Conservation (phyloP, 2,888 invertebrate genomes). For the Endomychus coccineus region DNA sequence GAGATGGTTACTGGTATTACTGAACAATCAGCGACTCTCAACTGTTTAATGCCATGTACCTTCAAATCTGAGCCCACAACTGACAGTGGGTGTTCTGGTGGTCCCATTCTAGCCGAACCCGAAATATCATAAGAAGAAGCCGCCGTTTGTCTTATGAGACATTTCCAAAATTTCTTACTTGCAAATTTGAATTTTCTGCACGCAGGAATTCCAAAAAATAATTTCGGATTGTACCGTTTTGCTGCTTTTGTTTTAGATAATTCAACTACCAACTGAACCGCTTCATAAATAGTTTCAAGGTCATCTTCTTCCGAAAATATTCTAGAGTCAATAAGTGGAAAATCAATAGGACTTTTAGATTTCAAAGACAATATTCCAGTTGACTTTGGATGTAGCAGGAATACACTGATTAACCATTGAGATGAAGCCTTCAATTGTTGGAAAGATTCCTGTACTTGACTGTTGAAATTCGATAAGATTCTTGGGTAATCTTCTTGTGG, state of each 20-base stretch:
- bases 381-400: constrained; percentile 43
- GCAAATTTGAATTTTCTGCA: constrained; percentile 1
- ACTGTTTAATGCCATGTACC: constrained; percentile 57
- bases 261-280: constrained; percentile 42
- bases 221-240: neutral
- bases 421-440: constrained; percentile 5
- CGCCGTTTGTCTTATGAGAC: constrained; percentile 37
- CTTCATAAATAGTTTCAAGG: constrained; percentile 46
- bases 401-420: constrained; percentile 23
- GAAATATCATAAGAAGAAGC: constrained; percentile 31
- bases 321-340: constrained; percentile 55
- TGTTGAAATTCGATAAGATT: constrained; percentile 2
- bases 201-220: constrained; percentile 1
- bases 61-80: constrained; percentile 63
- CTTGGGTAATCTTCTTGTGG: constrained; percentile 4
- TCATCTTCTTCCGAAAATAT: constrained; percentile 54
- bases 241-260: constrained; percentile 25
- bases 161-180: constrained; percentile 44
- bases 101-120: constrained; percentile 53
- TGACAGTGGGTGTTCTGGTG: constrained; percentile 48
- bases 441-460: neutral
- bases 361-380: constrained; percentile 49
- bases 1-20: constrained; percentile 67
- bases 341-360: constrained; percentile 50
- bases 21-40: constrained; percentile 72